Percentiles rank a stretch among this genome's conserved stretches.
Evolutionary conservation across 2,888 invertebrate species (phyloP).

Genomic region (Callimorpha dominula): DNA sequence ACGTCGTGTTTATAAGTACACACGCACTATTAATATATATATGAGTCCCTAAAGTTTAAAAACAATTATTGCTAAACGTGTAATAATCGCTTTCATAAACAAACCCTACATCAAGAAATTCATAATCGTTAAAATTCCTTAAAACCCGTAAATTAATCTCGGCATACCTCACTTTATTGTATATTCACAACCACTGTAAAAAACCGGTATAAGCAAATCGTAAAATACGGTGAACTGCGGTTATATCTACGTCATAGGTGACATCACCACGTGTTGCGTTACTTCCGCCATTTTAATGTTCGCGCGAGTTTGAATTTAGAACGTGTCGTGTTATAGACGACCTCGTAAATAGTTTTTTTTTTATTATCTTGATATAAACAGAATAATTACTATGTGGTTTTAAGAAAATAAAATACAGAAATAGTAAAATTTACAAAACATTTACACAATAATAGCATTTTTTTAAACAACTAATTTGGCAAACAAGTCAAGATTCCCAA

Average conservation of each 20-base stretch:
- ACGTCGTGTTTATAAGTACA: too few species aligned
- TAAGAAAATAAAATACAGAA: not conserved
- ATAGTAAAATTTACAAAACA: not conserved
- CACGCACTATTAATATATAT: not conserved
- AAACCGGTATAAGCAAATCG: constrained; percentile 28
- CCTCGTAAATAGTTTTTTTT: constrained; percentile 19
- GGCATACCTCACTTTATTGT: constrained; percentile 35
- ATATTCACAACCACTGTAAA: constrained; percentile 44
- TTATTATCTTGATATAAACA: constrained; percentile 22
- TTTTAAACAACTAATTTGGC: too few species aligned
- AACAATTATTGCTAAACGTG: not conserved
- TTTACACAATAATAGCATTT: too few species aligned
- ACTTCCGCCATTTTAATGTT: constrained; percentile 50
- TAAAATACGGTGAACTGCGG: constrained; percentile 34
- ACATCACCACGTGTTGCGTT: constrained; percentile 40
- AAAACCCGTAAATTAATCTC: constrained; percentile 30
- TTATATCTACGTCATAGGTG: constrained; percentile 37
- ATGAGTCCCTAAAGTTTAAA: not conserved
- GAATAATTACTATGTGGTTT: not conserved
- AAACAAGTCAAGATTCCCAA: too few species aligned
- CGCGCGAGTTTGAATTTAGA: constrained; percentile 51
- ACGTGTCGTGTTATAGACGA: constrained; percentile 23
- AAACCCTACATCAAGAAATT: not conserved
- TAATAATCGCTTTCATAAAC: not conserved
- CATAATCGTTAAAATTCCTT: constrained; percentile 24